Conservation (phyloP, 2,113 vertebrate genomes). For the Xiphophorus hellerii region DNA sequence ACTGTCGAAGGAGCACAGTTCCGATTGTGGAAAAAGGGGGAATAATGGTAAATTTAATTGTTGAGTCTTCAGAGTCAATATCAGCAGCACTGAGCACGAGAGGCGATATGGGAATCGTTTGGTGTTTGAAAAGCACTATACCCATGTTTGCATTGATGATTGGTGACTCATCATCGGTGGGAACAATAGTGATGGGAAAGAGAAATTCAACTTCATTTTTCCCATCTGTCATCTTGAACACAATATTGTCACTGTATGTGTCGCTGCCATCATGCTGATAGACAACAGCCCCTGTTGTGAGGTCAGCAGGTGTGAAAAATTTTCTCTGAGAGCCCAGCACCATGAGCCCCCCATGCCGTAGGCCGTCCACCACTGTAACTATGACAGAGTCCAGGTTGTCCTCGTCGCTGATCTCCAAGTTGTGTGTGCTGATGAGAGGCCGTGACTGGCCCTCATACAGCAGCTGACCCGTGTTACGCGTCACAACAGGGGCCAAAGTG, state of each 20-base stretch:
- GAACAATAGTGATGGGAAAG: constrained; percentile 92
- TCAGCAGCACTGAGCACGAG: constrained; percentile 89
- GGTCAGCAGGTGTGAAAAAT: constrained; percentile 86
- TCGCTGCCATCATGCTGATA: constrained; percentile 93
- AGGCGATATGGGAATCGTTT: constrained; percentile 84
- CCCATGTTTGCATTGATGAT: constrained; percentile 93
- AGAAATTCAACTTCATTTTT: constrained; percentile 91
- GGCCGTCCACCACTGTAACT: constrained; percentile 87
- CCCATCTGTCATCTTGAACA: constrained; percentile 92
- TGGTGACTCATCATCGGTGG: constrained; percentile 92
- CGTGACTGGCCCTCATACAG: constrained; percentile 94
- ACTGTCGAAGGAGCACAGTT: constrained; percentile 87
- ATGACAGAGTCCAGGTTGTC: constrained; percentile 86
- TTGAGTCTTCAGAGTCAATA: constrained; percentile 92
- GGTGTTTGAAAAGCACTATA: constrained; percentile 87
- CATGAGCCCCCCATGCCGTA: constrained; percentile 87
- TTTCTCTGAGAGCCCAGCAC: constrained; percentile 83
- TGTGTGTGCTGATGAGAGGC: constrained; percentile 84
- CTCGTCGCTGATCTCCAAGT: constrained; percentile 90
- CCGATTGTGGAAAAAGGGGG: constrained; percentile 80
- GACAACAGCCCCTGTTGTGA: constrained; percentile 82
- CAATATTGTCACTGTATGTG: constrained; percentile 92
- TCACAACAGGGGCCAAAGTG: constrained; percentile 90
- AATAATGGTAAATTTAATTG: constrained; percentile 85
- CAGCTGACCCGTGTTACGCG: constrained; percentile 90